Conservation (phyloP, 2,797 vertebrate species). For the Notamacropus eugenii region DNA sequence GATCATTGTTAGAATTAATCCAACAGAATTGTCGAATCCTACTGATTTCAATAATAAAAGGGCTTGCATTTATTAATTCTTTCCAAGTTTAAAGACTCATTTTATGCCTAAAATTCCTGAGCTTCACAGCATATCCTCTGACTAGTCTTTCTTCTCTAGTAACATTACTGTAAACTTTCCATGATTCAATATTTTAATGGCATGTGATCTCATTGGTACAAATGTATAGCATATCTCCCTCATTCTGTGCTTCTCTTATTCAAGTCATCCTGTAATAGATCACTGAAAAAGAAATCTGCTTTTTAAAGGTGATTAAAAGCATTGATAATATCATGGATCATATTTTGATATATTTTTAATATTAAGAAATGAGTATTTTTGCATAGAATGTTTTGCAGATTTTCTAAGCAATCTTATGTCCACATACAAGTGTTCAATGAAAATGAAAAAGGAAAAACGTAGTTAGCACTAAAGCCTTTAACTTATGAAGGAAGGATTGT, state of each 20-base stretch:
- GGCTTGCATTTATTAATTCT: conserved; percentile 17
- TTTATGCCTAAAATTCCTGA: conserved; percentile 6
- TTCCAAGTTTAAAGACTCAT: conserved; percentile 9
- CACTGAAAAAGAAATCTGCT: conserved; percentile 26
- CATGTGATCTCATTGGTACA: not conserved
- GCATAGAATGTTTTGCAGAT: not conserved
- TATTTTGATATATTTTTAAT: conserved; percentile 17
- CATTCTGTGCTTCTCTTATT: not conserved
- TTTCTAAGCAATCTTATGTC: conserved; percentile 9
- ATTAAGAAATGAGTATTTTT: not conserved
- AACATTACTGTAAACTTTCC: conserved; percentile 13
- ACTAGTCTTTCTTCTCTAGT: not conserved
- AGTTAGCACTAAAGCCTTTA: not conserved
- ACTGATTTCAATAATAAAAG: conserved; percentile 50
- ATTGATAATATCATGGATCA: conserved; percentile 24
- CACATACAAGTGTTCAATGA: conserved; percentile 7
- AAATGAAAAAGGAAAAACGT: conserved; percentile 24
- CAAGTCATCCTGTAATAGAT: not conserved
- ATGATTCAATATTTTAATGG: not conserved
- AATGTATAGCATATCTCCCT: not conserved
- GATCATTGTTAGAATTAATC: conserved; percentile 2
- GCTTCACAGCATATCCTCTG: not conserved
- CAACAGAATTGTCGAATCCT: conserved; percentile 26
- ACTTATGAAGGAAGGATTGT: conserved; percentile 16
- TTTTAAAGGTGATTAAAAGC: not conserved